Percentiles rank a stretch among this genome's conserved stretches.
These are phyloP conservation scores for Ariolimax columbianus DNA, from an alignment of 2,888 invertebrate species.

Conservation along the genomic window DNA sequence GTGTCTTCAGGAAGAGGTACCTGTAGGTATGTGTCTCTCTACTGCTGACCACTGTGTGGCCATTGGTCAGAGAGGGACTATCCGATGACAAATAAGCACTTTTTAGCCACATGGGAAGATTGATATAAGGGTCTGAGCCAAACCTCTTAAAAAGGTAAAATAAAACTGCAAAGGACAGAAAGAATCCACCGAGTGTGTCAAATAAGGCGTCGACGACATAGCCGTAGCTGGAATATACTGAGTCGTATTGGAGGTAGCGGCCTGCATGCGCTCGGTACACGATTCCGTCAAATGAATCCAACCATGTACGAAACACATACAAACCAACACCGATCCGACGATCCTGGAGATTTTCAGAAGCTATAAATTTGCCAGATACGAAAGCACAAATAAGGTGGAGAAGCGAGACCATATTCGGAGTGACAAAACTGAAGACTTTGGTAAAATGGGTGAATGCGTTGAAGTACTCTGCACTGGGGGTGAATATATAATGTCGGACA, in stretches of 20 bases:
- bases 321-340: slow-evolving; percentile 87
- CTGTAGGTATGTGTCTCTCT: slow-evolving; percentile 58
- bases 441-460: slow-evolving; percentile 84
- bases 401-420: slow-evolving; percentile 90
- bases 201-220: slow-evolving; percentile 50
- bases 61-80: slow-evolving; percentile 6
- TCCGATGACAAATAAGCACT: neutral
- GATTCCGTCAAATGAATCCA: slow-evolving; percentile 92
- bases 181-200: slow-evolving; percentile 49
- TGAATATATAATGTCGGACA: slow-evolving; percentile 89
- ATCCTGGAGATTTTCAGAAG: slow-evolving; percentile 85
- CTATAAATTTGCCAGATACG: slow-evolving; percentile 86
- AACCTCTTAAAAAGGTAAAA: slow-evolving; percentile 50
- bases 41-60: neutral
- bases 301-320: slow-evolving; percentile 89
- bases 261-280: slow-evolving; percentile 85
- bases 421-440: slow-evolving; percentile 81
- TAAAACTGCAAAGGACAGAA: slow-evolving; percentile 49
- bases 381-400: slow-evolving; percentile 88
- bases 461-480: slow-evolving; percentile 87
- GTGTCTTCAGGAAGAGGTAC: slow-evolving; percentile 64
- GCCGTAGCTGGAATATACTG: slow-evolving; percentile 41
- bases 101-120: slow-evolving; percentile 28
- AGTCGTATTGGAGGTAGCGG: slow-evolving; percentile 53
- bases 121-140: slow-evolving; percentile 42